Conservation (phyloP, 2,113 vertebrate genomes). For the Mystacornis crossleyi region DNA sequence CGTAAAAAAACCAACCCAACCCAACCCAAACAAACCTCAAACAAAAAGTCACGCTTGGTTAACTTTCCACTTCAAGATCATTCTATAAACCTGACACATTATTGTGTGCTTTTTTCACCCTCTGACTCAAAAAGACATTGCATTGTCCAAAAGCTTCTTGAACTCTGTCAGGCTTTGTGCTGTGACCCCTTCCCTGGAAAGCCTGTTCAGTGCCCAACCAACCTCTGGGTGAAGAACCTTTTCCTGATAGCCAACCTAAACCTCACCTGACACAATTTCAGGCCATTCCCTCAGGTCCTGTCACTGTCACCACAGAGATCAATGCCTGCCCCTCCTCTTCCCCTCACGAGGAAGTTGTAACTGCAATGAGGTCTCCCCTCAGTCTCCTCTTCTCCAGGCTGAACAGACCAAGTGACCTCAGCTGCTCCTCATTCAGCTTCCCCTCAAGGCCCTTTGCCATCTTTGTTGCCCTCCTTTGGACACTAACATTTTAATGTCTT, state of each 20-base stretch:
- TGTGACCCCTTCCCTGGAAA: background rate
- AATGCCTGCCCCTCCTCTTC: background rate
- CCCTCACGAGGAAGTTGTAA: rapidly evolving
- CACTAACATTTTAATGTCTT: background rate
- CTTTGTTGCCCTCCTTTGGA: background rate
- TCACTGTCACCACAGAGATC: background rate
- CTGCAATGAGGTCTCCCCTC: background rate
- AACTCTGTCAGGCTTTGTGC: background rate
- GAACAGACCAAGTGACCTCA: background rate
- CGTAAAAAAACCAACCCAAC: background rate
- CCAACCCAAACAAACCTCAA: background rate
- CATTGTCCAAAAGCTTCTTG: background rate
- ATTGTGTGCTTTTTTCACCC: background rate
- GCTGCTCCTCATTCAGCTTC: rapidly evolving
- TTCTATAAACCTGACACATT: background rate
- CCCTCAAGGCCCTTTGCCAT: too few species aligned
- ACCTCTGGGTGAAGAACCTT: background rate
- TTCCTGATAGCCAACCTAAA: rapidly evolving
- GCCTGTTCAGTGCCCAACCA: rapidly evolving
- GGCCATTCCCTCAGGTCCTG: rapidly evolving
- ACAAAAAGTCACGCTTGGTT: background rate
- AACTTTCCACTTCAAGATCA: background rate
- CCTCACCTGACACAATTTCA: rapidly evolving
- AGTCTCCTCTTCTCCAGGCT: background rate
- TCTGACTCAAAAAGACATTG: background rate